Conservation (phyloP, 2,797 vertebrate genomes). For the Apogon hyalosoma region DNA sequence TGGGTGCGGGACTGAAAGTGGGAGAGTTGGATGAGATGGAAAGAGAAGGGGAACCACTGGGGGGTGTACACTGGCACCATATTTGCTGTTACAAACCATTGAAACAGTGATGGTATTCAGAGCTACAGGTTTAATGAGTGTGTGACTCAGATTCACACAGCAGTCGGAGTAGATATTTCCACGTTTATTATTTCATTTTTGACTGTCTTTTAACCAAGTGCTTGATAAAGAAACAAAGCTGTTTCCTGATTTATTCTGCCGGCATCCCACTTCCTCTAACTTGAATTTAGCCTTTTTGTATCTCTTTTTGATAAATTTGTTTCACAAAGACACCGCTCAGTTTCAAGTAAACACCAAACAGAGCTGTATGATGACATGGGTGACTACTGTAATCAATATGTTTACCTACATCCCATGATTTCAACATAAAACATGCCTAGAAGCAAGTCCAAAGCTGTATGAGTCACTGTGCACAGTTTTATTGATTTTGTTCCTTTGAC, state of each 20-base stretch:
- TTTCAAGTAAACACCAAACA: conserved; percentile 22
- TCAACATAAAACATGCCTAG: conserved; percentile 47
- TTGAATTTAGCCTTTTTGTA: background rate
- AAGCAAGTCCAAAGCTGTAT: conserved; percentile 33
- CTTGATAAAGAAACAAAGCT: conserved; percentile 24
- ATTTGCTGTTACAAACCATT: conserved; percentile 15
- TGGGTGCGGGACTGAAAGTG: conserved; percentile 33
- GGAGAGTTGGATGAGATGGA: conserved; percentile 20
- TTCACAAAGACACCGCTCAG: conserved; percentile 1
- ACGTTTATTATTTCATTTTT: conserved; percentile 19
- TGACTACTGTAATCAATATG: conserved; percentile 46
- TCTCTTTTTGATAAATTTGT: conserved; percentile 1
- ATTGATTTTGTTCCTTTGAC: conserved; percentile 49
- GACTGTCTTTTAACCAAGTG: background rate
- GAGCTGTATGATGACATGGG: conserved; percentile 25
- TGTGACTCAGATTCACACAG: background rate
- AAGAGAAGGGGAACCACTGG: conserved; percentile 3
- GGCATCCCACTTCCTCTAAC: background rate
- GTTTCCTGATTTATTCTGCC: background rate
- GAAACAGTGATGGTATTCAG: background rate
- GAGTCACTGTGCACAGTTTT: conserved; percentile 31
- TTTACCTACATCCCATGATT: conserved; percentile 37
- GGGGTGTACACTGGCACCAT: conserved; percentile 7
- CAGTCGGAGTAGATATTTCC: background rate
- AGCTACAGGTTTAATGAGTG: conserved; percentile 10